phyloP scores from a whole-genome alignment of 1,140 invertebrate species.

The Drosophila jambulina region DNA sequence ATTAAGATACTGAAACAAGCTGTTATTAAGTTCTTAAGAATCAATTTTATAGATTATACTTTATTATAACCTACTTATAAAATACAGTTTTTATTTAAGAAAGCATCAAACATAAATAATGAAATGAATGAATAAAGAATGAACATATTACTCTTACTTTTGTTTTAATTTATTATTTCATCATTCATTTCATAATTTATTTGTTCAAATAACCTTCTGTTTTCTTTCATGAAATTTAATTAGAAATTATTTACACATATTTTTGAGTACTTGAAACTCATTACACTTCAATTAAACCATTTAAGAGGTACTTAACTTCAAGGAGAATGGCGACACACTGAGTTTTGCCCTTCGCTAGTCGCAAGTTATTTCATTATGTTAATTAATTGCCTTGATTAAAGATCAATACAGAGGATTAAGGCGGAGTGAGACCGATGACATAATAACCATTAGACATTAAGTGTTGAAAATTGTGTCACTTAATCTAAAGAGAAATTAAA shows the following conservation, averaged over 20 bases:
- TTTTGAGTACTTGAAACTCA: too few relatives aligned
- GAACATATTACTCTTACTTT: too few relatives aligned
- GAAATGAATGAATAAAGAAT: too few relatives aligned
- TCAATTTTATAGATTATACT: too few relatives aligned
- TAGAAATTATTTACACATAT: not conserved
- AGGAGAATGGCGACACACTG: slow-evolving; percentile 16
- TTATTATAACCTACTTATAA: not conserved
- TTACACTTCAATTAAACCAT: not conserved
- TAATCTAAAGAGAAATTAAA: not conserved
- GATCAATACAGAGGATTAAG: slow-evolving; percentile 54
- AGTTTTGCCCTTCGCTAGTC: slow-evolving; percentile 15
- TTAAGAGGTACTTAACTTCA: slow-evolving; percentile 2
- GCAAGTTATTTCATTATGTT: slow-evolving; percentile 64
- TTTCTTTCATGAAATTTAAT: not conserved
- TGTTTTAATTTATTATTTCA: not conserved
- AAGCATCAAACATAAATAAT: too few relatives aligned
- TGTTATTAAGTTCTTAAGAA: too few relatives aligned
- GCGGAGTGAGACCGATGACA: slow-evolving; percentile 6
- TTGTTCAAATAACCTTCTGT: not conserved
- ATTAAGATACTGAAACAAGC: too few relatives aligned
- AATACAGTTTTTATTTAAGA: too few relatives aligned
- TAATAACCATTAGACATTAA: not conserved
- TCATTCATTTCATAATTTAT: too few relatives aligned
- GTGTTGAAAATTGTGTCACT: not conserved
- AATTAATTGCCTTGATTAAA: slow-evolving; percentile 72